Percentiles rank a stretch among this genome's conserved stretches.
Conservation (phyloP, 2,888 invertebrate genomes). For the Magallana nippona region DNA sequence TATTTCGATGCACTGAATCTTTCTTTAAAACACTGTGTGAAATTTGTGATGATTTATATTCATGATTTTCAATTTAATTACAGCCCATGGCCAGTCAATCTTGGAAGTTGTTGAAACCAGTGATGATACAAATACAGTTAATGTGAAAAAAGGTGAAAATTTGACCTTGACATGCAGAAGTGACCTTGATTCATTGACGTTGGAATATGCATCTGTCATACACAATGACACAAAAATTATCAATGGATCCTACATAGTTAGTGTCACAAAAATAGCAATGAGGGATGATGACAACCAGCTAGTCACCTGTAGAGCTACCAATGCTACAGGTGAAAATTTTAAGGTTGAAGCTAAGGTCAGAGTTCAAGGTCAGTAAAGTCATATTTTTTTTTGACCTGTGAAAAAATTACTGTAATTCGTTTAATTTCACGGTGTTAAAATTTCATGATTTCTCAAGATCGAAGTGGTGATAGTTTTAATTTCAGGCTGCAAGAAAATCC, state of each 20-base stretch:
- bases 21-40: no score
- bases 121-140: not conserved
- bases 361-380: no score
- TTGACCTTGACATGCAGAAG: constrained; percentile 14
- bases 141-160: not conserved
- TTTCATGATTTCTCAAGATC: no score
- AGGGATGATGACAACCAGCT: not conserved
- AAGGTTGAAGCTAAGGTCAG: no score
- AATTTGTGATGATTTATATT: no score
- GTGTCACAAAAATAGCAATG: not conserved
- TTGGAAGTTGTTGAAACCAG: not conserved
- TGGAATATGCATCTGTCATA: constrained; percentile 1
- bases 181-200: constrained; percentile 4
- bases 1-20: no score
- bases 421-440: no score
- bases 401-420: no score
- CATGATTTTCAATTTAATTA: no score
- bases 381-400: no score
- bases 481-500: no score
- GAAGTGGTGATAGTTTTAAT: no score
- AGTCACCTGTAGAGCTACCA: not conserved
- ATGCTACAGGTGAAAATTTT: not conserved
- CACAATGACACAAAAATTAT: not conserved
- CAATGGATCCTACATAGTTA: not conserved
- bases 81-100: not conserved